phyloP scores from a whole-genome alignment of 2,888 invertebrate species.

The Drosophila buzzatii region DNA sequence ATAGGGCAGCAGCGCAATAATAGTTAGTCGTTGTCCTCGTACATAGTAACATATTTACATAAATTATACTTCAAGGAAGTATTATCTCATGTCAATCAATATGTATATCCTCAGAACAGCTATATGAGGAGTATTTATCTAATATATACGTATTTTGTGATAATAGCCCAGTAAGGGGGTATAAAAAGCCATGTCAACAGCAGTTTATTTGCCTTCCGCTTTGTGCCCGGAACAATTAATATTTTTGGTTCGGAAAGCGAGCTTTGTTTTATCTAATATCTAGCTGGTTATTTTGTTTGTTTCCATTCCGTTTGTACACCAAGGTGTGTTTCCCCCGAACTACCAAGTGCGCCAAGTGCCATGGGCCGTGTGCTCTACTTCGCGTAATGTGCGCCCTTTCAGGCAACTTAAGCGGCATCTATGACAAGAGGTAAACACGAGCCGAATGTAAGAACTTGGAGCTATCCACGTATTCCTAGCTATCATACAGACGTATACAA shows the following conservation, averaged over 20 bases:
- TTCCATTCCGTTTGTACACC: slow-evolving; percentile 42
- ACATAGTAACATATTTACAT: neutral
- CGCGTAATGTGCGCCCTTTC: slow-evolving; percentile 1
- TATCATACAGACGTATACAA: neutral
- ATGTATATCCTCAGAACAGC: neutral
- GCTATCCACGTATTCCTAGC: neutral
- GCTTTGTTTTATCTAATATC: slow-evolving; percentile 39
- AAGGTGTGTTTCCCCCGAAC: slow-evolving; percentile 51
- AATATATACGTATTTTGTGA: neutral
- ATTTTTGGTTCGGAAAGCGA: slow-evolving; percentile 56
- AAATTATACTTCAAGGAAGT: neutral
- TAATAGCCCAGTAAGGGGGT: neutral
- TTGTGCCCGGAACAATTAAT: slow-evolving; percentile 34
- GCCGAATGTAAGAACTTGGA: neutral
- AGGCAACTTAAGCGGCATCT: slow-evolving; percentile 27
- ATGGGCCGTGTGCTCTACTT: neutral
- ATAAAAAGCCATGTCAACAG: slow-evolving; percentile 4
- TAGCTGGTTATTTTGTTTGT: slow-evolving; percentile 48
- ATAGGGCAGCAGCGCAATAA: neutral
- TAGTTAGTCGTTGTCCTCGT: neutral
- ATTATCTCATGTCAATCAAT: neutral
- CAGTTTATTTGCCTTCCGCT: neutral
- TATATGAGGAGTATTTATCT: neutral
- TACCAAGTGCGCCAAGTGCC: slow-evolving; percentile 4
- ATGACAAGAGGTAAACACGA: slow-evolving; percentile 32